phyloP scores from a whole-genome alignment of 92 coral and sea anemone species.

The Pocillopora grandis region DNA sequence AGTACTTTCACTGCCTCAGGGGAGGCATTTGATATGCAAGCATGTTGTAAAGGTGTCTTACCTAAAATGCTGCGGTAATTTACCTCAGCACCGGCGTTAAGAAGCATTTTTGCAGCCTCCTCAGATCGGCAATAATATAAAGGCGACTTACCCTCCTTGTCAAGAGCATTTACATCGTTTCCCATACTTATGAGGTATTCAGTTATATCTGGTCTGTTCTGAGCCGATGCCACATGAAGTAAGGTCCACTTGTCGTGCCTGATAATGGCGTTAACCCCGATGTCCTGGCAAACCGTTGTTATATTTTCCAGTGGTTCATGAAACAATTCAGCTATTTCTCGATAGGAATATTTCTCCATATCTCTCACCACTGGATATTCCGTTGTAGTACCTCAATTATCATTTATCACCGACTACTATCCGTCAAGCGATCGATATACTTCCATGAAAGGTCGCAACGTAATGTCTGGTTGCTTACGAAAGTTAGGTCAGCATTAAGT shows the following conservation, averaged over 20 bases:
- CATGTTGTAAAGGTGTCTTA: conserved; percentile 50
- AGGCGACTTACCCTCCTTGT: conserved; percentile 52
- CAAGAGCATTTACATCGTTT: conserved; percentile 35
- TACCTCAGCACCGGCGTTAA: conserved; percentile 53
- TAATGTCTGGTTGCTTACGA: not conserved
- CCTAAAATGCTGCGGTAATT: conserved; percentile 40
- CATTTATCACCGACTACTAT: no score
- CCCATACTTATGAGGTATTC: conserved; percentile 40
- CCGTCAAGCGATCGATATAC: not conserved
- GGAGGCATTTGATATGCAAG: conserved; percentile 39
- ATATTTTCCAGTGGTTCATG: conserved; percentile 21
- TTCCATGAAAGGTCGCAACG: not conserved
- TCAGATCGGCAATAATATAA: conserved; percentile 42
- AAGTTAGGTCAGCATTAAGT: not conserved
- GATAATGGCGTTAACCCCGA: conserved; percentile 18
- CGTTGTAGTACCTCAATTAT: not conserved
- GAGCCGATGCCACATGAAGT: conserved; percentile 43
- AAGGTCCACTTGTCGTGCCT: conserved; percentile 34
- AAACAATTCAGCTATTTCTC: conserved; percentile 9
- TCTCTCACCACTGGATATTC: not conserved
- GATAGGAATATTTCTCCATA: conserved; percentile 36
- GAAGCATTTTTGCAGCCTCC: conserved; percentile 33
- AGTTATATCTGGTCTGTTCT: conserved; percentile 36
- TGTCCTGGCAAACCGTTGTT: conserved; percentile 35
- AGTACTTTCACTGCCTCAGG: conserved; percentile 35